phyloP scores from a whole-genome alignment of 2,888 invertebrate genomes.

The Harpagoxenus sublaevis region DNA sequence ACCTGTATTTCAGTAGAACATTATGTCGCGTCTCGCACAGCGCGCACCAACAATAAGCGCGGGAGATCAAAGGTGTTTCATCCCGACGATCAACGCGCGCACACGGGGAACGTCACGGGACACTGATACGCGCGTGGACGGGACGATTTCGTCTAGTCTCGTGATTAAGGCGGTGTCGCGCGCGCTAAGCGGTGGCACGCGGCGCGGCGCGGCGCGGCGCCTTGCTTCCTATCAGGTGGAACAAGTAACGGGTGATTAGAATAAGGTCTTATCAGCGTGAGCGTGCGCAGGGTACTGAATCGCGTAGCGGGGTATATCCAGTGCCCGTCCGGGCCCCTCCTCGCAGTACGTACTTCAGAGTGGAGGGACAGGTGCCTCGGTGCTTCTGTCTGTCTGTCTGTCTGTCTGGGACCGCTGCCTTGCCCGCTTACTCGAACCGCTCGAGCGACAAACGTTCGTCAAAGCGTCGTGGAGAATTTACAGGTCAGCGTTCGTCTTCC shows the following conservation, averaged over 20 bases:
- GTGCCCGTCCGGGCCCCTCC: slow-evolving; percentile 74
- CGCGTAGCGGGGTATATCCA: slow-evolving; percentile 75
- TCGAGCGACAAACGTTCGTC: slow-evolving; percentile 25
- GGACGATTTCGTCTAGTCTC: not conserved
- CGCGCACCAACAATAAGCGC: not conserved
- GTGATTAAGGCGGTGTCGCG: not conserved
- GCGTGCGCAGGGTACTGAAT: slow-evolving; percentile 83
- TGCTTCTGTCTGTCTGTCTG: slow-evolving; percentile 82
- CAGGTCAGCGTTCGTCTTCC: not conserved
- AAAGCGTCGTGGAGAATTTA: not conserved
- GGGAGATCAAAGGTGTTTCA: not conserved
- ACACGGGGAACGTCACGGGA: not conserved
- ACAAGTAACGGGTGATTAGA: slow-evolving; percentile 74
- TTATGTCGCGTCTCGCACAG: too few species aligned
- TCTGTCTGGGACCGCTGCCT: slow-evolving; percentile 64
- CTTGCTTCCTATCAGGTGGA: slow-evolving; percentile 12
- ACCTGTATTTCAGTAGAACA: too few species aligned
- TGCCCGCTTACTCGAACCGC: slow-evolving; percentile 56
- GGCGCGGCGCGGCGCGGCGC: not conserved
- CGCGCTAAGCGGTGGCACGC: not conserved
- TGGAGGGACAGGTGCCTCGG: slow-evolving; percentile 82
- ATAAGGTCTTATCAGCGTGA: slow-evolving; percentile 83
- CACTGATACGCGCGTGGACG: not conserved
- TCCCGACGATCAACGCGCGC: not conserved
- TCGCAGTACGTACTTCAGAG: slow-evolving; percentile 74